Conservation (phyloP, 53 echinoderm and acorn worm genomes). For the Antedon mediterranea region DNA sequence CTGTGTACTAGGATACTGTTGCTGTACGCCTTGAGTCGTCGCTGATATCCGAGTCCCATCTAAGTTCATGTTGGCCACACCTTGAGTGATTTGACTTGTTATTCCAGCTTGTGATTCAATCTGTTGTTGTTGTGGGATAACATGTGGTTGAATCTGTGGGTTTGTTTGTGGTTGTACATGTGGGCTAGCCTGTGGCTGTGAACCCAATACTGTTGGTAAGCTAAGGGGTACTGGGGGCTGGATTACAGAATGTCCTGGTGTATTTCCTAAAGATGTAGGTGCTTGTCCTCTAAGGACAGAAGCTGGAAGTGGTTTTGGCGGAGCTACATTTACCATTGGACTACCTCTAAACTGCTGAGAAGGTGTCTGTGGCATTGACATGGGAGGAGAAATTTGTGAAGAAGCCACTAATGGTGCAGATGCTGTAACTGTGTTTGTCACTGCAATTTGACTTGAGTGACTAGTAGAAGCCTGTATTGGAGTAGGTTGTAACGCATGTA, state of each 20-base stretch:
- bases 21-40: neutral
- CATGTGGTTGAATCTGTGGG: neutral
- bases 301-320: neutral
- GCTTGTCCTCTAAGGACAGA: neutral
- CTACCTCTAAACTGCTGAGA: neutral
- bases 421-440: constrained; percentile 15
- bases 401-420: constrained; percentile 14
- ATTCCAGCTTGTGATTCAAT: neutral
- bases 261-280: neutral
- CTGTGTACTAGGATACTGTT: constrained; percentile 1
- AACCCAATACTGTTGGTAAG: neutral
- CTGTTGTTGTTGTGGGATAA: too few relatives aligned
- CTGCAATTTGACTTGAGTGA: constrained; percentile 1
- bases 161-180: neutral
- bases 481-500: neutral
- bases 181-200: too few relatives aligned
- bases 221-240: neutral
- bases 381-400: neutral
- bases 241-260: neutral
- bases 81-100: neutral
- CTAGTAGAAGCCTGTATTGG: neutral
- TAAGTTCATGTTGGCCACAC: neutral
- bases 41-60: neutral
- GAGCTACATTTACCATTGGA: neutral
- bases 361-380: neutral